These are phyloP conservation scores for Candoia aspera DNA, from an alignment of 2,113 vertebrate genomes.

Conservation along the genomic window DNA sequence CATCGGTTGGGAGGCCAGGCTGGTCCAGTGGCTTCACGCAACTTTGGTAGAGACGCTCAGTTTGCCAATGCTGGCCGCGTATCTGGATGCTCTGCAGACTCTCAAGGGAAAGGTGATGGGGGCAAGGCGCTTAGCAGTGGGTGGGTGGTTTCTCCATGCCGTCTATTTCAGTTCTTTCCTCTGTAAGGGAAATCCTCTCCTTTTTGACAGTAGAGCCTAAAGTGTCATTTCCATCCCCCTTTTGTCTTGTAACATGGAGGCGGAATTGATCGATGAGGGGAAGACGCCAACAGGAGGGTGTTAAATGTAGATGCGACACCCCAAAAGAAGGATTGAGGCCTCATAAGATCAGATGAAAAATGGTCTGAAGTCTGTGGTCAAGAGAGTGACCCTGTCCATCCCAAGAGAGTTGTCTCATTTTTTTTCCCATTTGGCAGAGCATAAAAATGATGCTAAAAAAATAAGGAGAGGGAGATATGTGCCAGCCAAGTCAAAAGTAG, in stretches of 20 bases:
- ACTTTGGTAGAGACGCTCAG: slow-evolving; percentile 94
- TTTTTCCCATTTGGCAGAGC: neutral
- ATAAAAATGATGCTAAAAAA: too few relatives aligned
- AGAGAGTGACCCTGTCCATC: too few relatives aligned
- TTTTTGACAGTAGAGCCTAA: rapidly evolving
- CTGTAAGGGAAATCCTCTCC: rapidly evolving
- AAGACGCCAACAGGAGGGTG: neutral
- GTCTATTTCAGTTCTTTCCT: rapidly evolving
- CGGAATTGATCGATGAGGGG: neutral
- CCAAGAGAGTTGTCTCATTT: too few relatives aligned
- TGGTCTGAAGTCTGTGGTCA: neutral
- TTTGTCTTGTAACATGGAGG: neutral
- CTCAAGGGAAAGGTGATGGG: slow-evolving; percentile 91
- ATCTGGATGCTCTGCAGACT: slow-evolving; percentile 95
- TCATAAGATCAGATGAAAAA: neutral
- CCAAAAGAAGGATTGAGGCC: neutral
- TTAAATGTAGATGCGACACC: neutral
- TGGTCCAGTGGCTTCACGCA: slow-evolving; percentile 94
- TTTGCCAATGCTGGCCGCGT: slow-evolving; percentile 91
- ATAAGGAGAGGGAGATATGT: too few relatives aligned
- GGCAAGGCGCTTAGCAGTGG: neutral
- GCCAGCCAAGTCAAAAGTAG: too few relatives aligned
- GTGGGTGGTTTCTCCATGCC: rapidly evolving
- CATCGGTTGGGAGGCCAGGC: slow-evolving; percentile 92
- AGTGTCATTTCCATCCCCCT: neutral